phyloP scores from a whole-genome alignment of 2,888 invertebrate species.

The Harpalus rubripes region DNA sequence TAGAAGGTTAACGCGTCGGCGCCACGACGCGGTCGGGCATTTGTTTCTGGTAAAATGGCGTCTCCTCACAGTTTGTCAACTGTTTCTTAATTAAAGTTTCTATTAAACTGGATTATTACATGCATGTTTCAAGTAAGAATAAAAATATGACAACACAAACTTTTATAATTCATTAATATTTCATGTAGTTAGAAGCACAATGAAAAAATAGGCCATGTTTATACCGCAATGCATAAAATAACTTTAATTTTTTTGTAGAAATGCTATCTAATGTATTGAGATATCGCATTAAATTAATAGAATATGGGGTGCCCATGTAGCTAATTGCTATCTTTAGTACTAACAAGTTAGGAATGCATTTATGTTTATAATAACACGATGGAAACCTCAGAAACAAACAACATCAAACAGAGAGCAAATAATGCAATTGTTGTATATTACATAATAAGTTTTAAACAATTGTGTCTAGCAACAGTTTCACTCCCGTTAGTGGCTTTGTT shows the following conservation, averaged over 20 bases:
- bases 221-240: constrained; percentile 51
- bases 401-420: constrained; percentile 57
- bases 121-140: constrained; percentile 56
- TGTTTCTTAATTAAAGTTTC: constrained; percentile 48
- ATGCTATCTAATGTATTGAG: constrained; percentile 45
- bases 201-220: constrained; percentile 47
- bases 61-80: constrained; percentile 22
- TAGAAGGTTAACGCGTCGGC: constrained; percentile 55
- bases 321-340: constrained; percentile 39
- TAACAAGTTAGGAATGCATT: constrained; percentile 56
- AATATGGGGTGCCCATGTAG: constrained; percentile 57
- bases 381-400: constrained; percentile 60
- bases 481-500: constrained; percentile 91
- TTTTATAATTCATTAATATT: not conserved
- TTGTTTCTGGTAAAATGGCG: constrained; percentile 61
- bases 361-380: constrained; percentile 49
- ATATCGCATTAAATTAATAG: constrained; percentile 46
- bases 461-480: constrained; percentile 90
- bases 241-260: constrained; percentile 58
- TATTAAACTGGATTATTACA: constrained; percentile 7
- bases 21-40: constrained; percentile 41
- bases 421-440: constrained; percentile 81
- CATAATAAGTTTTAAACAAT: constrained; percentile 86
- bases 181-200: constrained; percentile 6
- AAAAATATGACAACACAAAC: constrained; percentile 15